These are phyloP conservation scores for Gymnarchus niloticus DNA, from an alignment of 2,113 vertebrate genomes.

Conservation along the genomic window DNA sequence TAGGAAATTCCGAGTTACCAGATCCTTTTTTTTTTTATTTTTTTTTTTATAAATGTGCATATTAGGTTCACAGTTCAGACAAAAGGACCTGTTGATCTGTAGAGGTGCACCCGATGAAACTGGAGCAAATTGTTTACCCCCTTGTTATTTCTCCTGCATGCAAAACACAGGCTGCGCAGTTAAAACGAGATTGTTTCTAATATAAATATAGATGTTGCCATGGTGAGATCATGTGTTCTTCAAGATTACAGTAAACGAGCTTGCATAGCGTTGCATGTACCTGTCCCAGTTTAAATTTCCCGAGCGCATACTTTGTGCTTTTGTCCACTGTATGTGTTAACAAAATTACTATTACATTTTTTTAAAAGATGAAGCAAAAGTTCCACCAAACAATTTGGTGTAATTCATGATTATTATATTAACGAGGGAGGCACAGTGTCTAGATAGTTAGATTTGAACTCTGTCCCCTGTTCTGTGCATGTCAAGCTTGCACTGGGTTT, in stretches of 20 bases:
- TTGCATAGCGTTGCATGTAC: background rate
- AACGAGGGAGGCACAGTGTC: background rate
- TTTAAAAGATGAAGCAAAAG: background rate
- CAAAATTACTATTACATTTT: background rate
- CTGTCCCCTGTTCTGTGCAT: background rate
- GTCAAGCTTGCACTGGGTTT: too few species aligned
- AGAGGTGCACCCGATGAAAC: background rate
- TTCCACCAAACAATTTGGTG: background rate
- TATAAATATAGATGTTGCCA: background rate
- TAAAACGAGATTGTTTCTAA: background rate
- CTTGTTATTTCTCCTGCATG: background rate
- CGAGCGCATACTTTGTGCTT: background rate
- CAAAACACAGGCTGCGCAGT: background rate
- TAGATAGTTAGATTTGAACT: background rate
- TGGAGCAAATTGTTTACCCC: background rate
- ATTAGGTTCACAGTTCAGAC: too few species aligned
- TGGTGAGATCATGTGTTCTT: background rate
- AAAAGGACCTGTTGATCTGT: too few species aligned
- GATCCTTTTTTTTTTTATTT: too few species aligned
- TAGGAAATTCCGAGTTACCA: background rate
- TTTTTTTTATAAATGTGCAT: too few species aligned
- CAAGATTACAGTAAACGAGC: background rate
- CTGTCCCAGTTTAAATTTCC: background rate
- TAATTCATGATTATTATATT: background rate
- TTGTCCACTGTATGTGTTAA: background rate